Conservation (phyloP, 2,797 vertebrate genomes). For the Scomberomorus guttatus region DNA sequence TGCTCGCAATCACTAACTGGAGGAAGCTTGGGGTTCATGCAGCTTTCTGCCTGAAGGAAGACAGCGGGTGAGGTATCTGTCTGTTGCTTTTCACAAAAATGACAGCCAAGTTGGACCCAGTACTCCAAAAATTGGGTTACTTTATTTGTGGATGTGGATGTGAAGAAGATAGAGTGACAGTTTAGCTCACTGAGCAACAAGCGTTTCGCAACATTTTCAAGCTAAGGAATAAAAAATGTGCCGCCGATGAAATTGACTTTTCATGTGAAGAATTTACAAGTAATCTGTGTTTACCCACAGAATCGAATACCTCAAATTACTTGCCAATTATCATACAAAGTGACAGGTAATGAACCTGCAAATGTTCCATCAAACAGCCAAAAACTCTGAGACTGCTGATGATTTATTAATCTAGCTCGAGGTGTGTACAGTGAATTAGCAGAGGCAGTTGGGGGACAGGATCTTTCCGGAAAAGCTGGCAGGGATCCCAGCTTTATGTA, state of each 20-base stretch:
- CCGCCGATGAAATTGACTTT: slow-evolving; percentile 1
- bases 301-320: slow-evolving; percentile 7
- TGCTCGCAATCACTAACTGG: background rate
- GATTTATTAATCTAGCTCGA: slow-evolving; percentile 1
- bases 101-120: background rate
- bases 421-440: background rate
- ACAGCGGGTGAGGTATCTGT: slow-evolving; percentile 6
- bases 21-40: background rate
- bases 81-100: slow-evolving; percentile 5
- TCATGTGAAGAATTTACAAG: background rate
- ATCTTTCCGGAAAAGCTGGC: slow-evolving; percentile 66
- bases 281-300: background rate
- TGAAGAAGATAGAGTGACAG: no score
- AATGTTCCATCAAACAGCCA: background rate
- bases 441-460: background rate
- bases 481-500: slow-evolving; percentile 43
- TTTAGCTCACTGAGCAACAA: background rate
- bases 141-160: slow-evolving; percentile 20
- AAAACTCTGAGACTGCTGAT: background rate
- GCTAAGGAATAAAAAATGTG: background rate
- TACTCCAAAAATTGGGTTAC: background rate
- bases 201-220: background rate
- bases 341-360: slow-evolving; percentile 11
- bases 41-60: background rate
- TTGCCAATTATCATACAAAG: slow-evolving; percentile 18